Base-by-base conservation (phyloP, 2,797 vertebrate species). In the Enteromius treurensis region DNA sequence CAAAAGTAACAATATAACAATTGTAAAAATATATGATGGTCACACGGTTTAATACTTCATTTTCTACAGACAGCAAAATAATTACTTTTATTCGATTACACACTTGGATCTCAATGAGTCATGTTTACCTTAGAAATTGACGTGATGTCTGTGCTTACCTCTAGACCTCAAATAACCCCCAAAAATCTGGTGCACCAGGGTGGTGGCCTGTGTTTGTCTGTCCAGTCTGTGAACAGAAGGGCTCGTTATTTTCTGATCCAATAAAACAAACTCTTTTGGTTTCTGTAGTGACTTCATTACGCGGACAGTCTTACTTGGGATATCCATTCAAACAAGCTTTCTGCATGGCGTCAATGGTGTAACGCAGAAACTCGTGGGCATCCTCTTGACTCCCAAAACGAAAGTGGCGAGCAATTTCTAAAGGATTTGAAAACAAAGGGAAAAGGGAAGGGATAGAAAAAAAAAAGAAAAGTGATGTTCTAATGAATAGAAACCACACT, bases 331-430 rank as follows among this genome's bases (percentile, higher is more conserved):
- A 92, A 89, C 97, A 99, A 91, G 97, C 96, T 91, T 95, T 98
- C 93, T 99, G 98, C 97, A 99, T 99, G 90, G 98, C 97, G 3
- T 99, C 97, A 0, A 98, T 95, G 83, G 96, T 98, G 88, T 97
- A 98, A 21, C 97, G 95, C 88, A 99, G 90, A 89, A 99, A 99
- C 77, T 99, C 97, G 0, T 99, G 97, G 0, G 98, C 98, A 0
- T 99, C 98, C 89, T 99, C 98, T 85, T 99, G 97, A 84, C 93
- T 97, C 45, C 98, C 97, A 0, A 99, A 98, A 74, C 93, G 96
- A 91, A 98, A 96, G 88, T 99, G 96, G 75, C 95, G 94, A 86
- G 98, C 97, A 10, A 98, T 98, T 93, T 97, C 97, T 99, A 90
- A 53, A 75, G 7, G 21, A 32, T 29, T 15, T 65, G 15, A 71